Evolutionary conservation across 2,797 vertebrate genomes (phyloP).

Genomic region (Hybognathus amarus): DNA sequence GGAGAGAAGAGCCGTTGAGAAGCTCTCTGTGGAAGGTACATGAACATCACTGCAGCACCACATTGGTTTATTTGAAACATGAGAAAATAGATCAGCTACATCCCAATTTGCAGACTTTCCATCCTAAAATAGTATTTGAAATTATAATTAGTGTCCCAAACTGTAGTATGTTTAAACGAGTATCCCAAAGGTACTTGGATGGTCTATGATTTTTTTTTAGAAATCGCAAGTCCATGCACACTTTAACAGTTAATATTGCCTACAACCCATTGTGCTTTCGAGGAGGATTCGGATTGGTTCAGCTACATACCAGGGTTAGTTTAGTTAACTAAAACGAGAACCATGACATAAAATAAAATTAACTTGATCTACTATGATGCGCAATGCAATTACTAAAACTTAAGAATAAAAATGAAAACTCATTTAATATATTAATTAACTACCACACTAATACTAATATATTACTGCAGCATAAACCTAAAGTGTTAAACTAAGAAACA

Average conservation of each 20-base stretch:
- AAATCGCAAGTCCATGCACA: not conserved
- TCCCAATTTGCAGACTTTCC: not conserved
- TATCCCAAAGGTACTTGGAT: not conserved
- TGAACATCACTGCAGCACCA: slow-evolving; percentile 66
- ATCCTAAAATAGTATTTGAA: not conserved
- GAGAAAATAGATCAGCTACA: not conserved
- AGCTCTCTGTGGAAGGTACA: slow-evolving; percentile 90
- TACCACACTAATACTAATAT: not conserved
- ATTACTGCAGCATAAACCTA: not conserved
- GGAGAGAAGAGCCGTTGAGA: slow-evolving; percentile 91
- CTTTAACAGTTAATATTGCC: not conserved
- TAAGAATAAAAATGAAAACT: too few relatives aligned
- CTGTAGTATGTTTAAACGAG: not conserved
- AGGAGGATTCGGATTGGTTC: not conserved
- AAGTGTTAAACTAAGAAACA: too few relatives aligned
- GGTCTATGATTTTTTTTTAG: not conserved
- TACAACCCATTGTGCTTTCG: not conserved
- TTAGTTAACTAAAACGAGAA: not conserved
- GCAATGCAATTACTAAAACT: not conserved
- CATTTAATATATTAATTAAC: not conserved
- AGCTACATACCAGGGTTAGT: not conserved
- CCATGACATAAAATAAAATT: too few relatives aligned
- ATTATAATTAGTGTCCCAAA: not conserved
- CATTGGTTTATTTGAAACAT: not conserved
- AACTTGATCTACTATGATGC: not conserved